Evolutionary conservation across 2,113 vertebrate genomes (phyloP), one percentile per base, ranked within the genome.

Genomic region (Eublepharis macularius): DNA sequence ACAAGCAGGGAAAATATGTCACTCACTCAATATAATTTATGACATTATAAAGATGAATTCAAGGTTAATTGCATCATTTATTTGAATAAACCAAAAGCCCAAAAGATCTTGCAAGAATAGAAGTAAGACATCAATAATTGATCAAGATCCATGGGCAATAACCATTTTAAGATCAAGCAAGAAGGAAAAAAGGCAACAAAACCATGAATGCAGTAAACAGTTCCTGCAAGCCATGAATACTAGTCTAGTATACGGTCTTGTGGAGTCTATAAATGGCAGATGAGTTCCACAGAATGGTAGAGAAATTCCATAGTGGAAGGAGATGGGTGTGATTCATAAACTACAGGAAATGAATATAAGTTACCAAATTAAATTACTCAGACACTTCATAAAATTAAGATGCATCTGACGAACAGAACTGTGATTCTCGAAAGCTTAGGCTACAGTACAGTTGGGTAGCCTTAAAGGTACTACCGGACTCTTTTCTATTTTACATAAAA

Each of bases 1-100:
- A 77, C 47, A 86, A 86, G 2, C 81, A 86, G 51, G 69, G 81
- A 89, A 77, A 1, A 7, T 13, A 86, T 82, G 32, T 78, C 69
- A 87, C 49, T 76, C 17, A 70, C 17, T 21, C 3, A 2, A 2
- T 75, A 81, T 69, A 81, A 76, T 34, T 76, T 66, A 85, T 86
- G 51, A 82, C 2, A 86, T 16, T 45, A 29, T 69, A 66, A 83
- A 19, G 68, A 19, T 72, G 32, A 87, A 86, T 60, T 81, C 32
- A 84, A 11, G 19, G 39, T 75, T 80, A 19, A 85, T 86, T 32
- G 5, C 60, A 5, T 75, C 29, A 76, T 82, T 90, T 43, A 57
- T 39, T 24, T 54, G 17, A 86, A 1, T 69, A 34, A 88, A 85
- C 70, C 32, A 87, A 84, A 10, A 51, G 3, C 2, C 80, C 75